phyloP scores from a whole-genome alignment of 2,888 invertebrate genomes.

The Parnassius smintheus region DNA sequence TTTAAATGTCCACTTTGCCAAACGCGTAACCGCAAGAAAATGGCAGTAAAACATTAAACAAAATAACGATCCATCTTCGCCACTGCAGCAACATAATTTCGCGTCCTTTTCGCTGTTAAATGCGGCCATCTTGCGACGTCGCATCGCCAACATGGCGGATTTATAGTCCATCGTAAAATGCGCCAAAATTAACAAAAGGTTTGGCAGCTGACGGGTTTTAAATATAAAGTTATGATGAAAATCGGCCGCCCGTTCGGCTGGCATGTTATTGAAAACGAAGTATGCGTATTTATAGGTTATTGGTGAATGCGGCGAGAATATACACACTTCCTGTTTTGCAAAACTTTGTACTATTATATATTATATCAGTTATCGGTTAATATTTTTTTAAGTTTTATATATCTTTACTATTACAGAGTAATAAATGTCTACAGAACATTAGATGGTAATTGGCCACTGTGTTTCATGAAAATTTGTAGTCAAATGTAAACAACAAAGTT shows the following conservation, averaged over 20 bases:
- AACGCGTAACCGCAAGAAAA: constrained; percentile 21
- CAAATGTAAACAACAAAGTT: no score
- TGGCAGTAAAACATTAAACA: constrained; percentile 26
- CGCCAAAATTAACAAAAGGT: constrained; percentile 73
- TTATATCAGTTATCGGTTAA: not conserved
- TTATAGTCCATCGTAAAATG: constrained; percentile 64
- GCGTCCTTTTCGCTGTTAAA: constrained; percentile 54
- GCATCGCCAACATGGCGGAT: constrained; percentile 61
- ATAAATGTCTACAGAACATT: no score
- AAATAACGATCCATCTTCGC: constrained; percentile 24
- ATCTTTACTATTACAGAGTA: no score
- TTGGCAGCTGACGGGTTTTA: constrained; percentile 70
- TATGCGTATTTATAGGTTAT: constrained; percentile 38
- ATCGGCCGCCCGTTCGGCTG: constrained; percentile 46
- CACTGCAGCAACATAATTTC: constrained; percentile 34
- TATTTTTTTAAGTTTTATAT: not conserved
- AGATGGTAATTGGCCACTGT: no score
- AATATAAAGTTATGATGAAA: constrained; percentile 67
- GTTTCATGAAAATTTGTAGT: no score
- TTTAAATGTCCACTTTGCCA: constrained; percentile 16
- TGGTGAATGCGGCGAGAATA: constrained; percentile 21
- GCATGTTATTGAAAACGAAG: constrained; percentile 40
- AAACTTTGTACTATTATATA: constrained; percentile 4
- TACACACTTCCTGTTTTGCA: constrained; percentile 28
- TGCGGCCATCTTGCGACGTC: constrained; percentile 58